Base-by-base conservation (phyloP, 2,888 invertebrate species). In the Drosophila tripunctata region DNA sequence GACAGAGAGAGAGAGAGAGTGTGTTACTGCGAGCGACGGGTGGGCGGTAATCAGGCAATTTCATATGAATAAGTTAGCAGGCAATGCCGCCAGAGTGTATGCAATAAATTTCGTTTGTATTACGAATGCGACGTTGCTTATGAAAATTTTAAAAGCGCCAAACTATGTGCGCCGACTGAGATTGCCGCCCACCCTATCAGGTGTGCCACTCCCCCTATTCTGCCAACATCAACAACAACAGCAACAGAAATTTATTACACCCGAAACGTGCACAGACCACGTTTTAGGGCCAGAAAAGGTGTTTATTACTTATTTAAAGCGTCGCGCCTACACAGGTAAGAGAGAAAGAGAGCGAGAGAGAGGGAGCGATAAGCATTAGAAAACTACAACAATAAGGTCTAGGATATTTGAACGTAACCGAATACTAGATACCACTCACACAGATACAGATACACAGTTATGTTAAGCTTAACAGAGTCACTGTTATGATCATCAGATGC, bases 61-160 rank as follows among this genome's bases (percentile, higher is more conserved):
- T 70, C 84, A 84, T 80, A 82, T 82, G 85, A 82, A 87, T 82
- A 82, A 82, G 67, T 87, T 62, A 83, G 64, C 84, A 83, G 87
- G 87, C 79, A 61, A 69, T 67, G 67, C 60, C 73, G 85, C 74
- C 78, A 69, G 71, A 71, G 76, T 78, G 82, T 78, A 72, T 72
- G 82, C 71, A 75, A 84, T 87, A 87, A 85, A 84, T 87, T 78
- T 66, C 55, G 68, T 69, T 62, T 85, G 82, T 81, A 84, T 77
- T 87, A 71, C 81, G 71, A 85, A 78, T 79, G 80, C 76, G 65
- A 57, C 60, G 70, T 55, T 71, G 58, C 75, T 83, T 78, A 73
- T 78, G 73, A 84, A 84, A 81, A 73, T 87, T 87, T 83, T 81
- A 84, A 87, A 87, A 80, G 71, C 67, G 45, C 83, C 75, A 56